phyloP scores from a whole-genome alignment of 2,797 vertebrate genomes.

The Sebastes cheni region DNA sequence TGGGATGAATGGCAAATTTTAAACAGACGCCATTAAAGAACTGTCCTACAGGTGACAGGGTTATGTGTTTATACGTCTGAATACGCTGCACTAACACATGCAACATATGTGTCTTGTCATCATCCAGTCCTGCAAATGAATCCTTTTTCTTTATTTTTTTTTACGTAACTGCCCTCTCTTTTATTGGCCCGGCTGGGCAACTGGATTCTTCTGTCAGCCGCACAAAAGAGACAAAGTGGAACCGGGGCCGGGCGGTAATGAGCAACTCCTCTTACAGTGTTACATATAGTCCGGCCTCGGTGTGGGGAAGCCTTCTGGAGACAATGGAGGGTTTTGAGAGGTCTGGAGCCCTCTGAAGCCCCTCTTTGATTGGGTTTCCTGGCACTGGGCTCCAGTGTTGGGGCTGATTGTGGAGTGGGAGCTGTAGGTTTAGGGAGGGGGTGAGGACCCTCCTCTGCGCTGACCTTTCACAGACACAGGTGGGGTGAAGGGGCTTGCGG shows the following conservation, averaged over 20 bases:
- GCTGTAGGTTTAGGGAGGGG: constrained; percentile 53
- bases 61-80: constrained; percentile 13
- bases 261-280: constrained; percentile 81
- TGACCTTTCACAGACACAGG: constrained; percentile 80
- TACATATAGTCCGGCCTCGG: constrained; percentile 63
- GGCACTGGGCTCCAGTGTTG: constrained; percentile 64
- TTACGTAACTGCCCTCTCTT: constrained; percentile 52
- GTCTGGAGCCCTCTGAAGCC: constrained; percentile 68
- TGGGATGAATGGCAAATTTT: constrained; percentile 49
- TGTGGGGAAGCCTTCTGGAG: constrained; percentile 69
- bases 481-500: constrained; percentile 62
- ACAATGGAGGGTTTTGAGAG: constrained; percentile 79
- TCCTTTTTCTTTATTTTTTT: constrained; percentile 23
- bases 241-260: constrained; percentile 73
- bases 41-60: constrained; percentile 30
- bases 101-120: constrained; percentile 27
- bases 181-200: constrained; percentile 64
- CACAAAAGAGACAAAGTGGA: constrained; percentile 81
- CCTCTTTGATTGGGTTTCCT: constrained; percentile 81
- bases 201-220: constrained; percentile 70
- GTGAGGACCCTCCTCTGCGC: constrained; percentile 74
- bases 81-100: neutral
- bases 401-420: constrained; percentile 68
- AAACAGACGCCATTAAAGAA: constrained; percentile 39
- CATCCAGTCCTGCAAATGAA: constrained; percentile 34